Conservation (phyloP, 2,113 vertebrate species). For the Piaya cayana region DNA sequence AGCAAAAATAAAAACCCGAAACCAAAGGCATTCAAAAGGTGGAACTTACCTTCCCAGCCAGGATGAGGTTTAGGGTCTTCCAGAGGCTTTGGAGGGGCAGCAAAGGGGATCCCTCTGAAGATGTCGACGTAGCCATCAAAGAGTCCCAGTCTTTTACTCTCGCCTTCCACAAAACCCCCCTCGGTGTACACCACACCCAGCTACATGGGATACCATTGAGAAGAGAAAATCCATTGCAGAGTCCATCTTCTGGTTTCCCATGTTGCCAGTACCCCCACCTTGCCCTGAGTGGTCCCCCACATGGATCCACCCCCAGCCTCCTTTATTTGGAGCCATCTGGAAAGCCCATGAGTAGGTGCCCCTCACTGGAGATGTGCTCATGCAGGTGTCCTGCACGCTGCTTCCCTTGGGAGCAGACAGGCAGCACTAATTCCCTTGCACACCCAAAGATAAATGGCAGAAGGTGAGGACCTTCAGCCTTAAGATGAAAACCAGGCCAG, state of each 20-base stretch:
- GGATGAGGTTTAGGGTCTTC: conserved; percentile 86
- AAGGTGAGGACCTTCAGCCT: background rate
- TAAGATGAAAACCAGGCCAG: background rate
- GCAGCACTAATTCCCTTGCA: background rate
- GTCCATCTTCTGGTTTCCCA: background rate
- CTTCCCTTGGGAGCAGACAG: background rate
- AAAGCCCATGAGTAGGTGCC: background rate
- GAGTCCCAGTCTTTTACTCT: conserved; percentile 77
- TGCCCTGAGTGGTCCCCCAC: background rate
- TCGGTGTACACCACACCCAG: conserved; percentile 88
- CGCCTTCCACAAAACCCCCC: conserved; percentile 88
- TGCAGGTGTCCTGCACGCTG: background rate
- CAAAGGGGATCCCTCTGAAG: conserved; percentile 93
- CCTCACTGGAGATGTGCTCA: fast-evolving
- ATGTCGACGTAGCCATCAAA: conserved; percentile 79
- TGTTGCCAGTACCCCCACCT: background rate
- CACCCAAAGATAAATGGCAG: background rate
- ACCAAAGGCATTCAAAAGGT: background rate
- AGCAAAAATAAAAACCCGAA: background rate
- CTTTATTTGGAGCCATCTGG: background rate
- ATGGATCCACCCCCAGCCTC: fast-evolving
- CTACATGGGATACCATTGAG: conserved; percentile 46
- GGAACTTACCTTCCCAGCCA: conserved; percentile 88
- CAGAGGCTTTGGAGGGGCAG: conserved; percentile 80
- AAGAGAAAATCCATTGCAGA: background rate